Percentiles rank a stretch among this genome's conserved stretches.
Evolutionary conservation across 2,113 vertebrate species (phyloP).

Genomic region (Campylomormyrus numenius): DNA sequence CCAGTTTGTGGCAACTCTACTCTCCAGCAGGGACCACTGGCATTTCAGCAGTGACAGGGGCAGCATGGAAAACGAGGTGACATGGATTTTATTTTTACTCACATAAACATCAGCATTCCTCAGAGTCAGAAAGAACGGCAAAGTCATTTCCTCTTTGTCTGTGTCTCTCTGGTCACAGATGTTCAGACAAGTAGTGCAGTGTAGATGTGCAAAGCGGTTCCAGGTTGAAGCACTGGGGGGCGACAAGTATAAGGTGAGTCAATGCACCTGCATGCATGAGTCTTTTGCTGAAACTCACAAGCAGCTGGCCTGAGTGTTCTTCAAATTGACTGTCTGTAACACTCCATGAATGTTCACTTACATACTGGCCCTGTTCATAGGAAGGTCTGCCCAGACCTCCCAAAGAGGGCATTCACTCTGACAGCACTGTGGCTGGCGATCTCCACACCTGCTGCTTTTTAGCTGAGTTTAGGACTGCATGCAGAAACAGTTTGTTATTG

Average conservation of each 20-base stretch:
- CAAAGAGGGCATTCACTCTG: not conserved
- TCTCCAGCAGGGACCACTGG: constrained; percentile 94
- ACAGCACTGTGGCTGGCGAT: not conserved
- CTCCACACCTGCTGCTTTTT: not conserved
- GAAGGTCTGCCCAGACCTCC: not conserved
- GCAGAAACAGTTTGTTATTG: not conserved
- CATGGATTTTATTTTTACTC: not conserved
- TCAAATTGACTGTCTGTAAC: not conserved
- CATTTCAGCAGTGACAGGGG: constrained; percentile 89
- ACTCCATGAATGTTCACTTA: not conserved
- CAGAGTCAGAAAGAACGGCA: not conserved
- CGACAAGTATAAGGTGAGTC: constrained; percentile 94
- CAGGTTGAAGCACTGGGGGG: constrained; percentile 98
- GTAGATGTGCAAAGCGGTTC: constrained; percentile 96
- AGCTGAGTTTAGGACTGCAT: not conserved
- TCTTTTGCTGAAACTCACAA: not conserved
- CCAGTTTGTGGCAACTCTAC: constrained; percentile 93
- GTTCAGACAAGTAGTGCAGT: constrained; percentile 96
- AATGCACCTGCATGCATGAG: not conserved
- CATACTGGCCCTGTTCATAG: not conserved
- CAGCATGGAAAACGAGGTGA: constrained; percentile 95
- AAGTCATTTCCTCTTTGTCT: not conserved
- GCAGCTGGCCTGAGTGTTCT: not conserved
- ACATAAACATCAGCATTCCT: not conserved
- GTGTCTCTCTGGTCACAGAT: constrained; percentile 59